phyloP scores from a whole-genome alignment of 2,888 invertebrate genomes.

The Corbicula japonica region DNA sequence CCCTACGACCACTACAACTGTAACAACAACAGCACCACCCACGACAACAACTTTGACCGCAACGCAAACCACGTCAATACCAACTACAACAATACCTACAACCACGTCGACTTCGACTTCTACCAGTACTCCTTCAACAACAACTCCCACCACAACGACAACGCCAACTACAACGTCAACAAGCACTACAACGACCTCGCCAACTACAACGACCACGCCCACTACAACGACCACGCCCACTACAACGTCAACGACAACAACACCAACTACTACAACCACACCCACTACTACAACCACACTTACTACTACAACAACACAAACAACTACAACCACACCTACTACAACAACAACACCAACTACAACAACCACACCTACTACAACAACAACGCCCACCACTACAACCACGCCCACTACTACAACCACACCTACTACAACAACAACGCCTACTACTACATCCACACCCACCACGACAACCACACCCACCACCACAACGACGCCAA shows the following conservation, averaged over 20 bases:
- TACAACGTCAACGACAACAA: conserved; percentile 24
- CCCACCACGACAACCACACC: conserved; percentile 38
- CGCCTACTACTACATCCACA: conserved; percentile 35
- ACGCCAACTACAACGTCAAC: conserved; percentile 18
- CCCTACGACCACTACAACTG: conserved; percentile 19
- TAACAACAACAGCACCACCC: conserved; percentile 12
- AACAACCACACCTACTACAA: conserved; percentile 17
- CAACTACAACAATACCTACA: conserved; percentile 7
- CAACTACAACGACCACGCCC: conserved; percentile 23
- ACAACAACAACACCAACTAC: conserved; percentile 22
- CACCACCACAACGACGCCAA: conserved; percentile 40
- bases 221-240: conserved; percentile 13
- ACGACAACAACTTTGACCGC: conserved; percentile 17
- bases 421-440: conserved; percentile 36
- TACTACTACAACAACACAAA: neutral
- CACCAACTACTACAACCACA: conserved; percentile 16
- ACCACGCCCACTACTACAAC: conserved; percentile 32
- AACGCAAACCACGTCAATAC: conserved; percentile 14
- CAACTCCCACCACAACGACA: conserved; percentile 12
- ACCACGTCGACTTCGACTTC: conserved; percentile 29
- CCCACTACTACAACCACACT: conserved; percentile 10
- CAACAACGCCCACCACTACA: conserved; percentile 24
- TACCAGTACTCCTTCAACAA: conserved; percentile 5
- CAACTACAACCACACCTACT: conserved; percentile 5
- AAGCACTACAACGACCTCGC: conserved; percentile 16